A percentile compares a stretch with the other conserved stretches of the same genome.
Evolutionary conservation across 2,888 invertebrate genomes (phyloP).

Genomic region (Pinctada fucata): DNA sequence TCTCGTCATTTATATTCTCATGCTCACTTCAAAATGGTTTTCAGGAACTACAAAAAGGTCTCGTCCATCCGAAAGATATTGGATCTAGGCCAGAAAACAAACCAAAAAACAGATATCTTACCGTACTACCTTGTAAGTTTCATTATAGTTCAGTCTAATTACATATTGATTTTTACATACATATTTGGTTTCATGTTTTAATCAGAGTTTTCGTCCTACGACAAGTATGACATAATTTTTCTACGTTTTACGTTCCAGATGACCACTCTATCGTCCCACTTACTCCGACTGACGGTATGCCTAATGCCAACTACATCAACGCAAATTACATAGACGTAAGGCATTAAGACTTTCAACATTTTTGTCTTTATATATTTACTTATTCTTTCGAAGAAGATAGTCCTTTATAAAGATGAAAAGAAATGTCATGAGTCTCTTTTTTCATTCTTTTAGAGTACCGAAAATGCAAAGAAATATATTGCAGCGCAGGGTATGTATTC

Average conservation of each 20-base stretch:
- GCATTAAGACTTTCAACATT: too few species aligned
- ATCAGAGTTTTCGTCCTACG: background rate
- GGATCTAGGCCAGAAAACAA: constrained; percentile 16
- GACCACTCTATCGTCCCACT: constrained; percentile 20
- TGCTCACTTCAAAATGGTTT: too few species aligned
- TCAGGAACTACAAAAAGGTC: constrained; percentile 25
- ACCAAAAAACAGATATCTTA: constrained; percentile 19
- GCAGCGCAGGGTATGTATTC: constrained; percentile 29
- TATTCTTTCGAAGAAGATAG: too few species aligned
- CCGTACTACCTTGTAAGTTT: constrained; percentile 21
- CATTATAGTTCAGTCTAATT: background rate
- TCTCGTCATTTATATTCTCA: too few species aligned
- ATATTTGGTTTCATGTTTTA: too few species aligned
- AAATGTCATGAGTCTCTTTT: background rate
- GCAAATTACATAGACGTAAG: constrained; percentile 42
- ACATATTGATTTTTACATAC: too few species aligned
- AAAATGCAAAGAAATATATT: constrained; percentile 23
- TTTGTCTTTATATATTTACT: too few species aligned
- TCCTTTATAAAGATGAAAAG: too few species aligned
- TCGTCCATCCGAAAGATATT: constrained; percentile 11
- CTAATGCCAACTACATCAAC: constrained; percentile 39
- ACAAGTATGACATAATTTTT: background rate
- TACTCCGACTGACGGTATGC: constrained; percentile 4
- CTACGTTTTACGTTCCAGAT: constrained; percentile 1
- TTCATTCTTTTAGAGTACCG: constrained; percentile 25